Percentiles rank a stretch among this genome's conserved stretches.
phyloP scores from a whole-genome alignment of 2,888 invertebrate genomes.

The Dendrolimus houi region DNA sequence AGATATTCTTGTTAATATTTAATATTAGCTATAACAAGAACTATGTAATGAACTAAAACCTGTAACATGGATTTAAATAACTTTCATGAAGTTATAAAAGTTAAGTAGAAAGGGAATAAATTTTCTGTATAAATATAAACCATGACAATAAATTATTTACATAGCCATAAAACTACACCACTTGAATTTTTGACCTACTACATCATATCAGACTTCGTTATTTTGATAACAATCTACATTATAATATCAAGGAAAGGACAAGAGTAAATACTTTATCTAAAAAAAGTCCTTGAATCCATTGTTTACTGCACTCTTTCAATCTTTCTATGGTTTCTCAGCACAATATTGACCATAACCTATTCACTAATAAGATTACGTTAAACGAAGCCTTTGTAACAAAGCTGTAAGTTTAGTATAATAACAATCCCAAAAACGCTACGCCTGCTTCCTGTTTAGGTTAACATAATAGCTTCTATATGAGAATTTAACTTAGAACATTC shows the following conservation, averaged over 20 bases:
- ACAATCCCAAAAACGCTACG: constrained; percentile 20
- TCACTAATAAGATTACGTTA: constrained; percentile 26
- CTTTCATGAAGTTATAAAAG: too few relatives aligned
- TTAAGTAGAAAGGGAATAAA: too few relatives aligned
- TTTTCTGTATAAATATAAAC: too few relatives aligned
- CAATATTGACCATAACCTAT: constrained; percentile 34
- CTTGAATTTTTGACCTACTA: not conserved
- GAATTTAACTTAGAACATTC: constrained; percentile 57
- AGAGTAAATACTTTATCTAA: not conserved
- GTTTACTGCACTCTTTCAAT: not conserved
- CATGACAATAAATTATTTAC: not conserved
- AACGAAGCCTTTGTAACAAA: constrained; percentile 9
- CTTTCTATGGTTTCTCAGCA: constrained; percentile 33
- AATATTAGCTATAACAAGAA: too few relatives aligned
- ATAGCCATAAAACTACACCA: not conserved
- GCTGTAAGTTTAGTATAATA: constrained; percentile 14
- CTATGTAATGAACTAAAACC: too few relatives aligned
- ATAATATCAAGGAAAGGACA: too few relatives aligned
- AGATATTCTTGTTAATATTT: too few relatives aligned
- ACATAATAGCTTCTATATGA: constrained; percentile 42
- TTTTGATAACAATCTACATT: too few relatives aligned
- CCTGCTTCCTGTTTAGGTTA: constrained; percentile 45
- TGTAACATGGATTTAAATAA: too few relatives aligned
- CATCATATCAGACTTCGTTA: too few relatives aligned
- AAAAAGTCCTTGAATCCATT: not conserved